These are phyloP conservation scores for Trypoxylon attenuatum DNA, from an alignment of 2,888 invertebrate species.

Conservation along the genomic window DNA sequence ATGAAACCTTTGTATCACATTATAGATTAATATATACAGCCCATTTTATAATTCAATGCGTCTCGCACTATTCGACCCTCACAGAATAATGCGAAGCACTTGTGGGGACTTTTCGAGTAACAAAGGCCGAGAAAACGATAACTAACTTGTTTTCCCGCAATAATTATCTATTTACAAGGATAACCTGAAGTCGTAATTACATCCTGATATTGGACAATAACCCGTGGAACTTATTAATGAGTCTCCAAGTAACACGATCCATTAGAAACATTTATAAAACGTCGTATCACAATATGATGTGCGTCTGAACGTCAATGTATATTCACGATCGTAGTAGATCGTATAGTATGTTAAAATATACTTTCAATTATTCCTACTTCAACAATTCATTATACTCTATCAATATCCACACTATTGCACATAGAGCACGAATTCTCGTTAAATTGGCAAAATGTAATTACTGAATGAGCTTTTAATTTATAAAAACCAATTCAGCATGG, in stretches of 20 bases:
- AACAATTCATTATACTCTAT: not conserved
- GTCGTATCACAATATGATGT: slow-evolving; percentile 36
- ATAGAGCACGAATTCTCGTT: not conserved
- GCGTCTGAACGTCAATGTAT: slow-evolving; percentile 2
- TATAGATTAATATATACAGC: too few relatives aligned
- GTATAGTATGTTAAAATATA: not conserved
- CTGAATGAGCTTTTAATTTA: too few relatives aligned
- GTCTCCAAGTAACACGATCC: not conserved
- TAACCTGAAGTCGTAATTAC: not conserved
- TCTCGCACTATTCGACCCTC: too few relatives aligned
- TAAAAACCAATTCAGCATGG: too few relatives aligned
- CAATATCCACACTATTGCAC: slow-evolving; percentile 29
- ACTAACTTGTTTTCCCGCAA: slow-evolving; percentile 11
- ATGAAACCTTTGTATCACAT: too few relatives aligned
- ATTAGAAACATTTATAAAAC: slow-evolving; percentile 22
- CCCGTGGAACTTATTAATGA: not conserved
- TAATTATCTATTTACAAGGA: slow-evolving; percentile 35
- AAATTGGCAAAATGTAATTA: slow-evolving; percentile 6
- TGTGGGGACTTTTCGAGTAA: slow-evolving; percentile 10
- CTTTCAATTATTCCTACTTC: not conserved
- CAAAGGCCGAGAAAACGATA: slow-evolving; percentile 10
- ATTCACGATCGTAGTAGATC: not conserved
- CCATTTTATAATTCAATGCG: too few relatives aligned
- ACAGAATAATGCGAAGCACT: too few relatives aligned
- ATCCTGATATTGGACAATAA: too few relatives aligned